Conservation (phyloP, 2,113 vertebrate genomes). For the Toxostoma redivivum region DNA sequence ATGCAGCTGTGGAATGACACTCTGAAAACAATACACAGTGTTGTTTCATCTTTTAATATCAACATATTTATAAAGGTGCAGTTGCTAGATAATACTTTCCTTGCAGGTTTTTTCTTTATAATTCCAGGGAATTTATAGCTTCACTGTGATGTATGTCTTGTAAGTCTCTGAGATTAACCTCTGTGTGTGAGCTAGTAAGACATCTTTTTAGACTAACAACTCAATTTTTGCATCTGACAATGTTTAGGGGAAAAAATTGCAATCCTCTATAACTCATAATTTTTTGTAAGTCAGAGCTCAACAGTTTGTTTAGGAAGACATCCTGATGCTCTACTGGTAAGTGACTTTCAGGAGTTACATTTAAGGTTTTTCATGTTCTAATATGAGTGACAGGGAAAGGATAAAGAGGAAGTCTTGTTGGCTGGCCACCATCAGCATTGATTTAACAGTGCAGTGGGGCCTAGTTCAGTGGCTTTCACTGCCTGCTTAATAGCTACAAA, state of each 20-base stretch:
- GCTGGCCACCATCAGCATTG: not conserved
- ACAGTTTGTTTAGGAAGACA: not conserved
- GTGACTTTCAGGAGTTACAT: not conserved
- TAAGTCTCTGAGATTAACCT: not conserved
- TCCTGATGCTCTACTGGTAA: not conserved
- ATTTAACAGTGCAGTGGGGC: not conserved
- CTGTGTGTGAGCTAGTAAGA: not conserved
- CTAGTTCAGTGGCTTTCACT: not conserved
- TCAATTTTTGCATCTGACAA: not conserved
- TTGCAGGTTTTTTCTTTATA: not conserved
- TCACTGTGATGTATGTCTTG: not conserved
- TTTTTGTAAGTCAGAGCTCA: not conserved
- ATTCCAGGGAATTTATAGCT: not conserved
- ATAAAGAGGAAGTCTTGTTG: not conserved
- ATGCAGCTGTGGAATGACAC: not conserved
- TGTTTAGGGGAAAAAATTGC: accelerated
- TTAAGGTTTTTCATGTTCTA: not conserved
- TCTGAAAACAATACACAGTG: not conserved
- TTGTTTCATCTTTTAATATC: not conserved
- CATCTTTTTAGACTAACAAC: not conserved
- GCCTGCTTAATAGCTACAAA: not conserved
- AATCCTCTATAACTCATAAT: not conserved
- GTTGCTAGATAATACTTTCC: not conserved
- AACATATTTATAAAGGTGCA: not conserved
- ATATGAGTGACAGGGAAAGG: not conserved